Base-by-base conservation (phyloP, 2,797 vertebrate species). In the Lagothrix lagotricha region DNA sequence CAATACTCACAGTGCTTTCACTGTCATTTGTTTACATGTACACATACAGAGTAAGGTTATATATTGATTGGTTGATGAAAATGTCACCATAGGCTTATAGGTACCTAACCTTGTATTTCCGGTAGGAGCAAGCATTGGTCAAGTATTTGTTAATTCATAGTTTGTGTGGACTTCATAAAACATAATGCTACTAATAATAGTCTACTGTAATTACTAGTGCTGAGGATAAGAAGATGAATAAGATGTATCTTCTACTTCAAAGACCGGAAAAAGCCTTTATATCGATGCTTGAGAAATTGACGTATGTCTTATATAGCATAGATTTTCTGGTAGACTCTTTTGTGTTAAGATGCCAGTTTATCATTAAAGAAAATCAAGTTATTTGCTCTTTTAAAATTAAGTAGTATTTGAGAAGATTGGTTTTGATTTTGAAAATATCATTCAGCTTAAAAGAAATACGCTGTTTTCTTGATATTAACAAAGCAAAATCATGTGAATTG, bases 361-460 rank as follows among this genome's bases (percentile, higher is more conserved):
- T 77, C 72, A 33, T 61, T 46, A 61, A 70, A 90, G 75, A 81
- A 70, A 87, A 93, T 12, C 15, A 15, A 46, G 30, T 80, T 82
- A 80, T 30, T 70, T 87, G 22, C 20, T 88, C 2, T 72, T 92
- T 88, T 80, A 50, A 96, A 84, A 36, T 89, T 26, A 93, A 84
- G 26, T 75, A 12, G 17, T 57, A 19, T 46, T 61, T 93, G n/a
- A 91, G 72, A 58, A 90, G 44, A 52, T 46, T 88, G 72, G 30
- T 81, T 92, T 95, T 81, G 57, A 61, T 57, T 86, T 8, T 70
- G 52, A 88, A 76, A 54, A 72, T n/a, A 81, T 50, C 36, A 46
- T 67, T 70, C 5, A 33, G 76, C 73, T 93, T 91, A 36, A 85
- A 46, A 50, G 46, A 87, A 67, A 75, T 52, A 82, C 26, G 30